Conservation (phyloP, 2,888 invertebrate species). For the Sericinus montela region DNA sequence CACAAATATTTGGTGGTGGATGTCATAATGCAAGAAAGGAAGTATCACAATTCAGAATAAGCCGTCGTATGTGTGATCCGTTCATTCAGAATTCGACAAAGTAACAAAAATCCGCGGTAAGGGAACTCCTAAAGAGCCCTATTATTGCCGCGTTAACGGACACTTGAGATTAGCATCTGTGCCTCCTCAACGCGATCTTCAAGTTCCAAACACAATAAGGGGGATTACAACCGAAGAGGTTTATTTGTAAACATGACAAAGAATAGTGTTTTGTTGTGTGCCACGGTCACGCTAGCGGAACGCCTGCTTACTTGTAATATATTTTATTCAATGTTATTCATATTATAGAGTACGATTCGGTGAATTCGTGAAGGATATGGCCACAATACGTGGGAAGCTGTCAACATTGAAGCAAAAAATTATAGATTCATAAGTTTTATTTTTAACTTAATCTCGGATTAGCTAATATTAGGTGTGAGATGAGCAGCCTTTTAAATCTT, state of each 20-base stretch:
- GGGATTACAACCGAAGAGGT: constrained; percentile 73
- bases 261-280: constrained; percentile 57
- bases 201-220: constrained; percentile 65
- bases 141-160: constrained; percentile 75
- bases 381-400: constrained; percentile 39
- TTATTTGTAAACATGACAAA: constrained; percentile 77
- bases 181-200: constrained; percentile 61
- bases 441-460: too few relatives aligned
- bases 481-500: too few relatives aligned
- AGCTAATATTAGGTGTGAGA: too few relatives aligned
- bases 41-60: constrained; percentile 57
- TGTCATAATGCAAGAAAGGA: constrained; percentile 40
- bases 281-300: constrained; percentile 56
- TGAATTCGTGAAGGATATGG: constrained; percentile 56
- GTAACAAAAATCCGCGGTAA: constrained; percentile 56
- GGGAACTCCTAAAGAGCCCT: constrained; percentile 60
- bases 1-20: constrained; percentile 17
- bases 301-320: constrained; percentile 54
- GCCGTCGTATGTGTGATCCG: constrained; percentile 45
- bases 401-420: constrained; percentile 28
- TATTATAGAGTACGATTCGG: constrained; percentile 62
- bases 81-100: constrained; percentile 47
- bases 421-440: too few relatives aligned
- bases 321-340: constrained; percentile 66
- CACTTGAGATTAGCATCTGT: constrained; percentile 80